Conservation (phyloP, 2,888 invertebrate species). For the Zaprionus lineosus region DNA sequence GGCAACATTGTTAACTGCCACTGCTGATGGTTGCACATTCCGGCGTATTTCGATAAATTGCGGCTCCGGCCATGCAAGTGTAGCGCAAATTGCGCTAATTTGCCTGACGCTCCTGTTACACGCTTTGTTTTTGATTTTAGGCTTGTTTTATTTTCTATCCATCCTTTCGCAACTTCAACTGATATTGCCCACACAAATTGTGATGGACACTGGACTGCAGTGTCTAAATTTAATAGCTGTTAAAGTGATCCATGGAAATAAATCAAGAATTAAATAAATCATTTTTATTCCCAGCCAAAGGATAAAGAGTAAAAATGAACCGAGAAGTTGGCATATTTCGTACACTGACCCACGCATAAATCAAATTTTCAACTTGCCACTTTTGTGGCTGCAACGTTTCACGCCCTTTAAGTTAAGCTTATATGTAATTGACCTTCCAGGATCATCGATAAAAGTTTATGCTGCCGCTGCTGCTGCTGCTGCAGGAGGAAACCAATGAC, state of each 20-base stretch:
- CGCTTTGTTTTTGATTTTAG: conserved; percentile 29
- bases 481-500: not conserved
- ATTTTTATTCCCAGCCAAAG: too few relatives aligned
- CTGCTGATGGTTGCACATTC: conserved; percentile 50
- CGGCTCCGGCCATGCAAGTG: conserved; percentile 49
- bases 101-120: conserved; percentile 54
- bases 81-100: conserved; percentile 69
- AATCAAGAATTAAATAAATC: too few relatives aligned
- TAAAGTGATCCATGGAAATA: too few relatives aligned
- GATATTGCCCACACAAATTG: too few relatives aligned
- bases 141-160: conserved; percentile 4
- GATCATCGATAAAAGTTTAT: conserved; percentile 21
- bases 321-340: too few relatives aligned
- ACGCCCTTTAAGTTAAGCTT: conserved; percentile 55
- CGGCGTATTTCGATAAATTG: conserved; percentile 63
- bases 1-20: conserved; percentile 53
- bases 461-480: too few relatives aligned
- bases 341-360: too few relatives aligned
- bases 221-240: too few relatives aligned
- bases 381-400: conserved; percentile 18
- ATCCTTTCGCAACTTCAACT: conserved; percentile 5
- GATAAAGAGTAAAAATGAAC: too few relatives aligned
- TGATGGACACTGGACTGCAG: too few relatives aligned
- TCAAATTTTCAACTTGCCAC: too few relatives aligned
- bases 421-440: conserved; percentile 70